These are phyloP conservation scores for Troides aeacus DNA, from an alignment of 2,888 invertebrate genomes.

Conservation along the genomic window DNA sequence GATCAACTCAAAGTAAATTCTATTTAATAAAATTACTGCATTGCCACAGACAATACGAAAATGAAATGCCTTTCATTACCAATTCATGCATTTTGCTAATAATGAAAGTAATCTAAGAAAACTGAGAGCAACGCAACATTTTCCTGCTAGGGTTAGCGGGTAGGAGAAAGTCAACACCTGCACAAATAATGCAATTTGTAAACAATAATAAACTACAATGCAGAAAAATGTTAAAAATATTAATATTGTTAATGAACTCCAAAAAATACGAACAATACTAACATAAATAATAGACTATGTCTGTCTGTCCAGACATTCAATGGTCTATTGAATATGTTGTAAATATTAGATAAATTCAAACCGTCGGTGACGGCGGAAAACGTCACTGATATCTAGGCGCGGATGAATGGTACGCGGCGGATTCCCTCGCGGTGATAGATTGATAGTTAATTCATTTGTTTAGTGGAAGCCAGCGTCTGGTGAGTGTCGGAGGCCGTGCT, in stretches of 20 bases:
- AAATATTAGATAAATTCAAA: slow-evolving; percentile 52
- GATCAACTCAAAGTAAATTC: slow-evolving; percentile 36
- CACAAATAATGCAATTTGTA: slow-evolving; percentile 77
- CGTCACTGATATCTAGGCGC: slow-evolving; percentile 60
- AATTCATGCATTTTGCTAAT: slow-evolving; percentile 66
- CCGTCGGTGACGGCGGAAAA: slow-evolving; percentile 61
- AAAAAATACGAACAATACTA: slow-evolving; percentile 40
- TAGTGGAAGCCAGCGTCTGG: slow-evolving; percentile 69
- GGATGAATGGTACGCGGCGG: slow-evolving; percentile 24
- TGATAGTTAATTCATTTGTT: slow-evolving; percentile 72
- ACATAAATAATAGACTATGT: slow-evolving; percentile 53
- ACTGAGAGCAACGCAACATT: slow-evolving; percentile 77
- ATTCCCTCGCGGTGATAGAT: slow-evolving; percentile 39
- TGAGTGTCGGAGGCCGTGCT: slow-evolving; percentile 59
- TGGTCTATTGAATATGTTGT: slow-evolving; percentile 52
- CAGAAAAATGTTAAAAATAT: slow-evolving; percentile 62
- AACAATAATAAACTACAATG: slow-evolving; percentile 76
- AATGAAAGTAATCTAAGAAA: slow-evolving; percentile 54
- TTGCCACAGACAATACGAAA: slow-evolving; percentile 58
- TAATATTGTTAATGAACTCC: slow-evolving; percentile 69
- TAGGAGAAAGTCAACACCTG: slow-evolving; percentile 78
- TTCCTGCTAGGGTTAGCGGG: slow-evolving; percentile 79
- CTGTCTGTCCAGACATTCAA: slow-evolving; percentile 32
- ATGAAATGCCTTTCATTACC: slow-evolving; percentile 62
- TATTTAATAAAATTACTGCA: slow-evolving; percentile 45